Base-by-base conservation (phyloP, 2,888 invertebrate species). In the Brenthis hecate region DNA sequence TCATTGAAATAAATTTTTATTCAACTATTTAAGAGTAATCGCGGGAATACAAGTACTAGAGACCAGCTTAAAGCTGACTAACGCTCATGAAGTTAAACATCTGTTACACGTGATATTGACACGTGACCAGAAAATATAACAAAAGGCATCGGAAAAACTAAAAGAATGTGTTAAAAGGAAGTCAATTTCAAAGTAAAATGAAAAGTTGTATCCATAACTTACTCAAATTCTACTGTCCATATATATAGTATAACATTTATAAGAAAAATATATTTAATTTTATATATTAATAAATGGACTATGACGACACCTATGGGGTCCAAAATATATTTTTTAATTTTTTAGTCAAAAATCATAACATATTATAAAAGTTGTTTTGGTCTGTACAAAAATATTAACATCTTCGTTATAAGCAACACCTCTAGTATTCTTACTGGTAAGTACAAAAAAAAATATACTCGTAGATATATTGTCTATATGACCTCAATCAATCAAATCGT, bases 91-190 rank as follows among this genome's bases (percentile, higher is more conserved):
- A 62, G 62, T 62, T 36, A 62, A 62, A 62, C 53, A 62, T 23
- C 16, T 1, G 11, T 6, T 36, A 32, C 62, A 62, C 62, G 53
- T 53, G 53, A 54, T 19, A 5, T 4, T n/a, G 19, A 51, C 62
- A 62, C 62, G 62, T 53, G 62, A 53, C 36, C 53, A 43, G 62
- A 54, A 62, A 62, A 43, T 43, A 62, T 62, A 62, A 62, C 62
- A 62, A 54, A 54, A 62, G 53, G 53, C 32, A 62, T 32, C 19
- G 53, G 13, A 23, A 13, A 36, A 61, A 53, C n/a, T 13, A 50
- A 48, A n/a, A 50, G 11, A 8, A 8, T 23, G 19, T 57, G 28
- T 28, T 28, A 4, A 28, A 28, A 28, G 28, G 5, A 28, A 28
- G 3, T 28, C 28, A 28, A 28, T 28, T 28, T 28, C 28, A 28